Evolutionary conservation across 1,140 invertebrate species (phyloP).

Genomic region (Drosophila quadrilineata): DNA sequence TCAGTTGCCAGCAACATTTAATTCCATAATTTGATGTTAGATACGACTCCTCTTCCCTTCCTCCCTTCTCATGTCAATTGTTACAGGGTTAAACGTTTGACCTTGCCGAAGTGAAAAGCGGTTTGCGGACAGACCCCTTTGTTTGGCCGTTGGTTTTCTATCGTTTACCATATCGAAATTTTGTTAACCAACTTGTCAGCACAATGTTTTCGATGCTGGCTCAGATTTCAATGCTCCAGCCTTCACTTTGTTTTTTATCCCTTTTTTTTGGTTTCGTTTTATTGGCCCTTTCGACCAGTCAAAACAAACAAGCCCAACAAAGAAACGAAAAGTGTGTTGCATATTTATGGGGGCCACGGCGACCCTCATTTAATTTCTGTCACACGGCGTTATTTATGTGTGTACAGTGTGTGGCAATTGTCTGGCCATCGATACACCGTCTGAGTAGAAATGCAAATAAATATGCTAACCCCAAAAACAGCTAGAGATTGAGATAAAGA

Average conservation of each 20-base stretch:
- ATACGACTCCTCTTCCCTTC: conserved; percentile 37
- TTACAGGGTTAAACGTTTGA: conserved; percentile 56
- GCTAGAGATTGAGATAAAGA: background rate
- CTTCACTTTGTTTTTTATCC: background rate
- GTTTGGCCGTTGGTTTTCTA: no score
- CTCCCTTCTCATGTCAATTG: conserved; percentile 26
- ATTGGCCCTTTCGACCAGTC: background rate
- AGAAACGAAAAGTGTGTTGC: conserved; percentile 10
- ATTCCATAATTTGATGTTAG: conserved; percentile 66
- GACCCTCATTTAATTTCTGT: conserved; percentile 74
- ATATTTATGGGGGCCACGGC: conserved; percentile 39
- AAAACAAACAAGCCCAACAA: background rate
- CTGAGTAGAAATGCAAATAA: conserved; percentile 52
- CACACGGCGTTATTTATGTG: conserved; percentile 65
- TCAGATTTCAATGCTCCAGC: conserved; percentile 21
- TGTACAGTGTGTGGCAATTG: conserved; percentile 49
- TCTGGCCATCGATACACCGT: conserved; percentile 51
- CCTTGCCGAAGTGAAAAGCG: conserved; percentile 31
- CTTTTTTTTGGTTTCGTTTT: background rate
- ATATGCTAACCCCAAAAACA: conserved; percentile 35
- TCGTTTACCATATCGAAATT: conserved; percentile 42
- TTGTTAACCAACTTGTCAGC: conserved; percentile 62
- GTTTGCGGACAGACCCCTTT: background rate
- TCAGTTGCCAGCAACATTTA: conserved; percentile 21
- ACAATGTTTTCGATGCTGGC: conserved; percentile 35